These are phyloP conservation scores for Decapterus maruadsi DNA, from an alignment of 2,797 vertebrate genomes.

Conservation along the genomic window DNA sequence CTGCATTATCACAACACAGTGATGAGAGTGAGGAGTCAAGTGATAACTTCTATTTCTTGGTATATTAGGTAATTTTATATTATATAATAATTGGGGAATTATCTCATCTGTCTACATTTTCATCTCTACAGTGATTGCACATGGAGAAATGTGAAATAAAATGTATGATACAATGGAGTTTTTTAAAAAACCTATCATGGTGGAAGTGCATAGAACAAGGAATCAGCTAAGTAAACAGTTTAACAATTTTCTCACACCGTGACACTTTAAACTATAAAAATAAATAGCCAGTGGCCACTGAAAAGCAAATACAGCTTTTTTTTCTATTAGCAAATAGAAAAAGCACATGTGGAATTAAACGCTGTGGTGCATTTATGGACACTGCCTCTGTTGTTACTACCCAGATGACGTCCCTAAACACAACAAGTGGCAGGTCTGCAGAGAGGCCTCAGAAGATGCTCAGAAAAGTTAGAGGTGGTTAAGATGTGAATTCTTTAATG, in stretches of 20 bases:
- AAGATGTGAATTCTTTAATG: slow-evolving; percentile 44
- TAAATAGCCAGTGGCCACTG: neutral
- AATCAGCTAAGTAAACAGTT: neutral
- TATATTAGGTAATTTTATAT: neutral
- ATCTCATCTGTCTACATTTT: neutral
- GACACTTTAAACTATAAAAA: neutral
- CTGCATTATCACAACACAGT: slow-evolving; percentile 8
- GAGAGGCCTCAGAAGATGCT: slow-evolving; percentile 16
- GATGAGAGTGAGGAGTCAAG: neutral
- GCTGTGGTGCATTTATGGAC: neutral
- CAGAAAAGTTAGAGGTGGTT: slow-evolving; percentile 24
- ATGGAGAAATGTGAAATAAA: neutral
- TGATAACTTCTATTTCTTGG: neutral
- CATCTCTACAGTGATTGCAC: neutral
- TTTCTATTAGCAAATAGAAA: neutral
- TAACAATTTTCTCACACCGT: neutral
- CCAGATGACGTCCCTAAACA: neutral
- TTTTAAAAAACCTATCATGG: neutral
- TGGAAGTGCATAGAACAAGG: neutral
- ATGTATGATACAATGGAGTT: neutral
- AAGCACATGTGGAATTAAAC: slow-evolving; percentile 1
- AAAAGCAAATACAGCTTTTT: neutral
- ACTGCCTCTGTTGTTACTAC: neutral
- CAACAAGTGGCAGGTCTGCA: slow-evolving; percentile 15
- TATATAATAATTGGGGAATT: neutral